These are phyloP conservation scores for Trematomus loennbergii DNA, from an alignment of 2,113 vertebrate species.

Conservation along the genomic window DNA sequence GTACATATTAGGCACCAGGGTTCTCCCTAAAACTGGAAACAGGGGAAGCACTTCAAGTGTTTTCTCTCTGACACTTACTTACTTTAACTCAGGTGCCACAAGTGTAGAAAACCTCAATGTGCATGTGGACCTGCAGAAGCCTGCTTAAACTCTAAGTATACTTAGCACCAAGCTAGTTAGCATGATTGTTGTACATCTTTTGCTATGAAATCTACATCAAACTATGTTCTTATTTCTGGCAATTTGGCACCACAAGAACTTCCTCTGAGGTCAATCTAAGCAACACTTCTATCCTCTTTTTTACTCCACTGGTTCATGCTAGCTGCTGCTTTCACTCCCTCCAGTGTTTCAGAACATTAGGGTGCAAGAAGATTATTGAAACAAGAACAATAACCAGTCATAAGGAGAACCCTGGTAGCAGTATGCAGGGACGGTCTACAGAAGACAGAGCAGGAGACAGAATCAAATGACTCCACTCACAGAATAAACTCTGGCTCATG, in stretches of 20 bases:
- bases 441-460: conserved; percentile 32
- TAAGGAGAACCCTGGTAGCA: conserved; percentile 65
- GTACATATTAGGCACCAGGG: conserved; percentile 58
- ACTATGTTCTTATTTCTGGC: neutral
- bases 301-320: neutral
- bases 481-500: neutral
- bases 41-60: conserved; percentile 51
- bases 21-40: conserved; percentile 61
- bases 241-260: neutral
- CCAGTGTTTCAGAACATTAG: neutral
- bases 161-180: neutral
- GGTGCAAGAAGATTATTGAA: conserved; percentile 4
- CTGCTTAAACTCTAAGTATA: neutral
- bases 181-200: neutral
- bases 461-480: conserved; percentile 16
- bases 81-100: neutral
- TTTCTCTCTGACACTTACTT: neutral
- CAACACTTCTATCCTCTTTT: neutral
- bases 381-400: neutral
- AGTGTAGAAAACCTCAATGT: neutral
- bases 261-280: neutral
- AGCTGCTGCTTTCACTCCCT: neutral
- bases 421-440: conserved; percentile 5
- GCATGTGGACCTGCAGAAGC: neutral
- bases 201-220: neutral